phyloP scores from a whole-genome alignment of 2,113 vertebrate species.

The Hucho hucho region DNA sequence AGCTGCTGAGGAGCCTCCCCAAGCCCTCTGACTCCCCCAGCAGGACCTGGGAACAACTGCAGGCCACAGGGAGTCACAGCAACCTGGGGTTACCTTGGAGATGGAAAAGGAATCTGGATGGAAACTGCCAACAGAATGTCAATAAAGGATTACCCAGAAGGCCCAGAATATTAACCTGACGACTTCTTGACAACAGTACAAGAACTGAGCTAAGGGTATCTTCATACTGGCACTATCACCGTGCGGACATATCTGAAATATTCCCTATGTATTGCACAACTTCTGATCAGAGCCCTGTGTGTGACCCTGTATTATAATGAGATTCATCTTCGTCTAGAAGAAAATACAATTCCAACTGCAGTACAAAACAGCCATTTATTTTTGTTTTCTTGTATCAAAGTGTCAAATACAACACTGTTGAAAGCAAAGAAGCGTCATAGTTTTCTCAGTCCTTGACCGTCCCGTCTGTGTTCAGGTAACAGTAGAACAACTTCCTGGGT shows the following conservation, averaged over 20 bases:
- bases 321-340: neutral
- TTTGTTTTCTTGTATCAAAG: constrained; percentile 49
- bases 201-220: constrained; percentile 59
- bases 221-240: neutral
- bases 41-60: constrained; percentile 70
- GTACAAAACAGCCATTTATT: constrained; percentile 64
- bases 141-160: constrained; percentile 56
- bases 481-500: constrained; percentile 50
- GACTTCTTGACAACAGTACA: constrained; percentile 56
- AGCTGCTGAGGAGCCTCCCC: constrained; percentile 59
- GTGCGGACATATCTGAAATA: neutral
- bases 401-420: constrained; percentile 48
- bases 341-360: constrained; percentile 22
- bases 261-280: neutral
- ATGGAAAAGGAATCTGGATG: constrained; percentile 50
- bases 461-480: constrained; percentile 53
- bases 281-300: too few relatives aligned
- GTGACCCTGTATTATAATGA: neutral
- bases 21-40: constrained; percentile 63
- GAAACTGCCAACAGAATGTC: constrained; percentile 1
- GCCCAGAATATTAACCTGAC: too few relatives aligned
- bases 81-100: constrained; percentile 67
- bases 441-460: too few relatives aligned
- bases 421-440: too few relatives aligned
- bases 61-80: constrained; percentile 57